Evolutionary conservation across 1,140 invertebrate genomes (phyloP).

Genomic region (Thaumetopoea pityocampa): DNA sequence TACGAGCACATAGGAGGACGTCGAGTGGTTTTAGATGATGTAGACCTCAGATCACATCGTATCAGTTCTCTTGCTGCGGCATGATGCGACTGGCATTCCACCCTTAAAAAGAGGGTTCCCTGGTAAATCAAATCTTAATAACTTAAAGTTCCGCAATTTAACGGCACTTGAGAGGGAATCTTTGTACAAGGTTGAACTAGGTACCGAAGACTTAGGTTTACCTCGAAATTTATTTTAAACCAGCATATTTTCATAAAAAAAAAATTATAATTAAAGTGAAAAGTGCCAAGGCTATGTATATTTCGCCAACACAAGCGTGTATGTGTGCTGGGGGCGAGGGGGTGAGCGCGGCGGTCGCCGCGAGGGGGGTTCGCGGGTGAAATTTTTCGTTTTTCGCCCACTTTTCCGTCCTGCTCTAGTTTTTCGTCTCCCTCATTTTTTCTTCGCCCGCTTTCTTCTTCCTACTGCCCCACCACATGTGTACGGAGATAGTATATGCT

Average conservation of each 20-base stretch:
- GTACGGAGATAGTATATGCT: slow-evolving; percentile 48
- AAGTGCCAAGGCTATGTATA: slow-evolving; percentile 39
- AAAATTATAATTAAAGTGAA: slow-evolving; percentile 35
- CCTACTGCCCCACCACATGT: slow-evolving; percentile 74
- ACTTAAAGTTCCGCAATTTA: too few relatives aligned
- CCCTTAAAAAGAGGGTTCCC: too few relatives aligned
- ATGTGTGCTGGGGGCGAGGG: slow-evolving; percentile 45
- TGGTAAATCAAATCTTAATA: too few relatives aligned
- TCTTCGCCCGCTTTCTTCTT: slow-evolving; percentile 70
- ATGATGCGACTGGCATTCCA: too few relatives aligned
- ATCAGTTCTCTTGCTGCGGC: too few relatives aligned
- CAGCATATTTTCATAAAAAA: slow-evolving; percentile 4
- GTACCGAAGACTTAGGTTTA: too few relatives aligned
- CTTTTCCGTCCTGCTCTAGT: slow-evolving; percentile 74
- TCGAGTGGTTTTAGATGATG: too few relatives aligned
- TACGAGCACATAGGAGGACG: too few relatives aligned
- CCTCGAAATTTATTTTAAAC: background rate
- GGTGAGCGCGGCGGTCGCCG: slow-evolving; percentile 20
- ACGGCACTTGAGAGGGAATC: too few relatives aligned
- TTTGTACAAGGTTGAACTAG: too few relatives aligned
- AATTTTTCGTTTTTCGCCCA: slow-evolving; percentile 75
- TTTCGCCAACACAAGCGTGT: slow-evolving; percentile 40
- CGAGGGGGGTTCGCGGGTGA: slow-evolving; percentile 45
- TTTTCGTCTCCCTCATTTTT: slow-evolving; percentile 75
- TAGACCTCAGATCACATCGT: too few relatives aligned